Conservation (phyloP, 2,113 vertebrate species). For the Erythrocebus patas region DNA sequence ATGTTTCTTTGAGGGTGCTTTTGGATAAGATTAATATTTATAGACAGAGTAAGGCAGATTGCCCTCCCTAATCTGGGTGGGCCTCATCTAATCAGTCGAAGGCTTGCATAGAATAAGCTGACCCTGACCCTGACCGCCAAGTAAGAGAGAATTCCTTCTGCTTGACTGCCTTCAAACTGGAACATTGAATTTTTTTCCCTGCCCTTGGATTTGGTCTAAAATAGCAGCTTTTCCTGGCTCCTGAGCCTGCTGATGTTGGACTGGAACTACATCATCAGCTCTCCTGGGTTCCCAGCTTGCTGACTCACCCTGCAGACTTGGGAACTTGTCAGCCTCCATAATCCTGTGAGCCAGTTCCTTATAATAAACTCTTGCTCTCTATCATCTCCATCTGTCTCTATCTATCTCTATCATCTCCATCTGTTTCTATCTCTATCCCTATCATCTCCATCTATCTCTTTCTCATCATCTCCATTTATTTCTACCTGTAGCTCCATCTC, state of each 20-base stretch:
- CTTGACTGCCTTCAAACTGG: not conserved
- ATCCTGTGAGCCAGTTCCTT: not conserved
- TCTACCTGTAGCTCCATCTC: not conserved
- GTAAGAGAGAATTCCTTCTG: not conserved
- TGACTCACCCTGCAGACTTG: not conserved
- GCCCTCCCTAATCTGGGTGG: not conserved
- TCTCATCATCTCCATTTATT: not conserved
- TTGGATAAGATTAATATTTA: not conserved
- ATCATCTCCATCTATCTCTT: not conserved
- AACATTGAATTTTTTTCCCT: not conserved
- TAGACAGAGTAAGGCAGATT: not conserved
- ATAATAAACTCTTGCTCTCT: not conserved
- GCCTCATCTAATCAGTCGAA: not conserved
- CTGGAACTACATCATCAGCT: not conserved
- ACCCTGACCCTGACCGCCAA: not conserved
- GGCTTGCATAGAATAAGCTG: not conserved
- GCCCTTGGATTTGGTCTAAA: not conserved
- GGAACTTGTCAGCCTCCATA: not conserved
- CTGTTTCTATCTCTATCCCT: no score
- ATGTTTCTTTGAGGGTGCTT: not conserved
- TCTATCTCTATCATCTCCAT: not conserved
- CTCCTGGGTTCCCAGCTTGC: not conserved
- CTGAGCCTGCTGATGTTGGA: not conserved
- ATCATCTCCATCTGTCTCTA: not conserved
- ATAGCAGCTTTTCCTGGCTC: not conserved